Evolutionary conservation across 2,113 vertebrate species (phyloP).

Genomic region (Gnathonemus longibarbis): DNA sequence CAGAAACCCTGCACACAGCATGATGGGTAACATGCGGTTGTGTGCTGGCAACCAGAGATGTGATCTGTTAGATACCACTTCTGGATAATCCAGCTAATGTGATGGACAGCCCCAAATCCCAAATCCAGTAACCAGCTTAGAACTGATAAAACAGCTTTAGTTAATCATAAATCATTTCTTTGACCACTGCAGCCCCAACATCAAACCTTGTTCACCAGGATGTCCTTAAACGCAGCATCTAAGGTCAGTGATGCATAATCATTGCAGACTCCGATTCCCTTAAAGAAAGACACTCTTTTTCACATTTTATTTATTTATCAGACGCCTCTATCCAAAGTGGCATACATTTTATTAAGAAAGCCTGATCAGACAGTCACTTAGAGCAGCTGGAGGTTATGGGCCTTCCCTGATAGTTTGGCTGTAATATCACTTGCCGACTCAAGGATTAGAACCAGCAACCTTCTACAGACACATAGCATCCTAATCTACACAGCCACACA

Average conservation of each 20-base stretch:
- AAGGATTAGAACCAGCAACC: background rate
- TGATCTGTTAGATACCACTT: background rate
- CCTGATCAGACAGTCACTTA: background rate
- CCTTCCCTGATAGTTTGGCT: background rate
- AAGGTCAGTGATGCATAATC: background rate
- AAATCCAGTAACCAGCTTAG: background rate
- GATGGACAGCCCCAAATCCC: background rate
- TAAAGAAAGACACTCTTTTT: background rate
- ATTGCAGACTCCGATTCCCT: background rate
- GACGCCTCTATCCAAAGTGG: background rate
- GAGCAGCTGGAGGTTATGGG: background rate
- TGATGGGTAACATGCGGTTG: background rate
- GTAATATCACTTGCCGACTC: background rate
- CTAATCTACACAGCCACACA: background rate
- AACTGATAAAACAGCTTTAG: background rate
- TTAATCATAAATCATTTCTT: background rate
- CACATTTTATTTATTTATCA: background rate
- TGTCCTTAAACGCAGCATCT: background rate
- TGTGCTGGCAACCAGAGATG: background rate
- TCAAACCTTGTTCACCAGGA: background rate
- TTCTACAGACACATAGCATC: background rate
- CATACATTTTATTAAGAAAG: background rate
- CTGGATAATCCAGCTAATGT: background rate
- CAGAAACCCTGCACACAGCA: background rate
- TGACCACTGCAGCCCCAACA: background rate